Base-by-base conservation (phyloP, 2,113 vertebrate species). In the Nesospiza acunhae region DNA sequence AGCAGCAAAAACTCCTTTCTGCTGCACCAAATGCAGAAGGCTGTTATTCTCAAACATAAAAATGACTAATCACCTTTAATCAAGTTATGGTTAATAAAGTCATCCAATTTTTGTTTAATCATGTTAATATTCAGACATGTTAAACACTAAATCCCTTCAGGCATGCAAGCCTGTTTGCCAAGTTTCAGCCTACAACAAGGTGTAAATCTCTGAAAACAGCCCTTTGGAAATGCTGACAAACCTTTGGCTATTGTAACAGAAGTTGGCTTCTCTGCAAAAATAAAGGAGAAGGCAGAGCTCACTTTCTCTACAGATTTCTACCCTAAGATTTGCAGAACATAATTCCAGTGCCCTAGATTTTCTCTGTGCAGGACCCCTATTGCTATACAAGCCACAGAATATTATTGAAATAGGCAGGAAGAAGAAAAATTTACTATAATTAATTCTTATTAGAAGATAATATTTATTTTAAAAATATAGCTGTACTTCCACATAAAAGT, bases 71-170 rank as follows among this genome's bases (percentile, higher is more conserved):
- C 92, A 89, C 77, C 83, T 95, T 92, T 95, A 95, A 96, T 96
- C 94, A 92, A 96, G 88, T 93, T 94, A 95, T 84, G 77, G 73
- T 76, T 94, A 92, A 96, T 96, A 94, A 92, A 96, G 80, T 87
- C 75, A 92, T 96, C 94, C 93, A 93, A 93, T 95, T 97, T 97
- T 96, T 97, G 86, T 93, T 95, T 96, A 96, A 97, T 96, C 96
- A 94, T 64, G 92, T 97, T 96, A 97, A 96, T 96, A 97, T 96
- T 96, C 93, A 96, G 94, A 92, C 93, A 89, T 76, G 93, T 95
- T 90, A 87, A 96, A 94, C 80, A 93, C 90, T 72, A 94, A 96
- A 95, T 96, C 90, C 93, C 90, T 89, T 89, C 92, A 92, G 94
- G 95, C 94, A 89, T 23, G 49, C 86, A 68, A 64, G 60, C 92